Base-by-base conservation (phyloP, 2,888 invertebrate genomes). In the Drosophila meridionalis region DNA sequence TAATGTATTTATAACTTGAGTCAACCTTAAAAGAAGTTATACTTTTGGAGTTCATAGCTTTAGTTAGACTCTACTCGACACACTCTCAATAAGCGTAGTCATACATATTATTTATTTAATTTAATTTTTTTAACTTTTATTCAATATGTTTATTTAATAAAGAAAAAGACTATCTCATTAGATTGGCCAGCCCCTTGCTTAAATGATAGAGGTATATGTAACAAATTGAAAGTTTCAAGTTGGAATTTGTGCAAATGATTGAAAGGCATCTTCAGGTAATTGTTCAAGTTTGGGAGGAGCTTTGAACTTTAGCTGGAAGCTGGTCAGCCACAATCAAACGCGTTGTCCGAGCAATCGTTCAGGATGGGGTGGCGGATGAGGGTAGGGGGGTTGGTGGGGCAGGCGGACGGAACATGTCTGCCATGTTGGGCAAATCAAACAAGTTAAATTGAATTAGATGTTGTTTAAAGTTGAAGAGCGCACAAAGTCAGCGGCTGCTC, bases 381-480 rank as follows among this genome's bases (percentile, higher is more conserved):
- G 34, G 1, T 5, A 7, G 34, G 42, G 1, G n/a, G 0, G 3
- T 11, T 5, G 5, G 0, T 5, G 12, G 45, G 26, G 26, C 4
- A 8, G 20, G 45, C 12, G 26, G 6, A 6, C n/a, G 14, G 14
- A 14, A 30, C 30, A 28, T 9, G 50, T n/a, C 28, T 30, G 40
- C 14, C 56, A 30, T 5, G 30, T 8, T 38, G 56, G 14, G n/a
- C 28, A 42, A 34, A 32, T 42, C 40, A 40, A 32, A n/a, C 5
- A 52, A 52, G 42, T 52, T 61, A 26, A 61, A 52, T 61, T 61
- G 40, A 61, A 42, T 52, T 40, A 61, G 38, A 34, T 34, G 42
- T 26, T 42, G n/a, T 7, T 61, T 32, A 42, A 52, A 61, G 52
- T 52, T 52, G 12, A 61, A 34, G 11, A n/a, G 42, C 61, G 34